Base-by-base conservation (phyloP, 92 coral and sea anemone species). In the Bergia puertoricense region DNA sequence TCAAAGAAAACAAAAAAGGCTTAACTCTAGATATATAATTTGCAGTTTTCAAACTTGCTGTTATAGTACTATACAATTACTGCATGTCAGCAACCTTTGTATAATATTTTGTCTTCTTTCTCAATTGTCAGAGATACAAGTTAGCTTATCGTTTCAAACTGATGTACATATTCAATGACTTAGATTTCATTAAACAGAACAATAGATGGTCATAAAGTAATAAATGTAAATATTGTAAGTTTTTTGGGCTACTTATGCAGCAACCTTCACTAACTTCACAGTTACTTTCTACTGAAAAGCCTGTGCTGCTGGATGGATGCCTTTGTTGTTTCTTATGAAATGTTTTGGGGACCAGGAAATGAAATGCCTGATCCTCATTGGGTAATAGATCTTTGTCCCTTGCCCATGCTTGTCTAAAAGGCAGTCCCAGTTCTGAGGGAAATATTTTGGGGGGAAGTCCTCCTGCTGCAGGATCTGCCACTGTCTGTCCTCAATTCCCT, bases 321-420 rank as follows among this genome's bases (percentile, higher is more conserved):
- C 67, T 71, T 20, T 42, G 0, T 73, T 44, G n/a, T 14, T 37
- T 4, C 0, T 2, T 1, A 9, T 23, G 46, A 46, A 86, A 15
- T 46, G 16, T 56, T 76, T 76, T 3, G 72, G 89, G 6, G 87
- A 68, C 87, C 77, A 83, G 87, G 59, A 6, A 68, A 83, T 44
- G 11, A 83, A 67, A n/a, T 68, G 79, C 6, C 87, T 44, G 10
- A 67, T n/a, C 62, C 10, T 68, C 8, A 83, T 15, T 1, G 87
- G 59, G 30, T 37, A 83, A 18, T 10, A 5, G 9, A 83, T 20
- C 45, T 38, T 2, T 2, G 67, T 73, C 39, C 77, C 87, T 40
- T 83, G 87, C 42, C 87, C 87, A 67, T 83, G 87, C 22, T 43
- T 56, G 44, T 83, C 77, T 1, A 83, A 40, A 15, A 83, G 2